phyloP scores from a whole-genome alignment of 2,797 vertebrate genomes.

The Pseudomugil tenellus region DNA sequence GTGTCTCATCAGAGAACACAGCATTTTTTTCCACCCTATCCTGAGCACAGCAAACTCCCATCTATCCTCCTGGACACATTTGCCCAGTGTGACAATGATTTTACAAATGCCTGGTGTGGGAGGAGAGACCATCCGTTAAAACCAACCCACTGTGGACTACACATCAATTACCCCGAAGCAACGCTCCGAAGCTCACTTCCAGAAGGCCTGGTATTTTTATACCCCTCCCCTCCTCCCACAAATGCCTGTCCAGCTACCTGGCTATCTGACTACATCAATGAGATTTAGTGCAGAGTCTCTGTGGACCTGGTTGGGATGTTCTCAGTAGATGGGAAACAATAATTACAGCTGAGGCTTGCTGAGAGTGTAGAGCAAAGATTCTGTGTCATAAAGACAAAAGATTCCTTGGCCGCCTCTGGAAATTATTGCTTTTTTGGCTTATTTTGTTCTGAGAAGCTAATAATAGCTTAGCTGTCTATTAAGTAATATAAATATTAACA shows the following conservation, averaged over 20 bases:
- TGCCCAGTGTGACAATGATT: conserved; percentile 64
- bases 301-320: conserved; percentile 55
- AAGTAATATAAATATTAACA: conserved; percentile 50
- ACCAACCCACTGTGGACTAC: conserved; percentile 49
- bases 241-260: conserved; percentile 48
- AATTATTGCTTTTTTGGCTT: conserved; percentile 53
- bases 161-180: conserved; percentile 60
- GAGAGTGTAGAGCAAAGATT: conserved; percentile 63
- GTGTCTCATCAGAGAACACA: conserved; percentile 55
- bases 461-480: conserved; percentile 45
- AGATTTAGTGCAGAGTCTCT: conserved; percentile 66
- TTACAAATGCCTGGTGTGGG: conserved; percentile 37
- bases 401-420: conserved; percentile 57
- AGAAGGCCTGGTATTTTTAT: conserved; percentile 45
- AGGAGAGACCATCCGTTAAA: conserved; percentile 65
- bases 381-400: conserved; percentile 63
- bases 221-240: too few relatives aligned
- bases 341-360: conserved; percentile 67
- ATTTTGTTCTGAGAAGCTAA: conserved; percentile 50
- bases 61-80: conserved; percentile 70
- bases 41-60: conserved; percentile 61
- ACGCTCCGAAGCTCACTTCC: conserved; percentile 38
- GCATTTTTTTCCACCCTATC: conserved; percentile 56
- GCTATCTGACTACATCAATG: conserved; percentile 59
- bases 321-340: conserved; percentile 64